A percentile compares a stretch with the other conserved stretches of the same genome.
These are phyloP conservation scores for Drosophila willistoni DNA, from an alignment of 1,140 invertebrate genomes.

Conservation along the genomic window DNA sequence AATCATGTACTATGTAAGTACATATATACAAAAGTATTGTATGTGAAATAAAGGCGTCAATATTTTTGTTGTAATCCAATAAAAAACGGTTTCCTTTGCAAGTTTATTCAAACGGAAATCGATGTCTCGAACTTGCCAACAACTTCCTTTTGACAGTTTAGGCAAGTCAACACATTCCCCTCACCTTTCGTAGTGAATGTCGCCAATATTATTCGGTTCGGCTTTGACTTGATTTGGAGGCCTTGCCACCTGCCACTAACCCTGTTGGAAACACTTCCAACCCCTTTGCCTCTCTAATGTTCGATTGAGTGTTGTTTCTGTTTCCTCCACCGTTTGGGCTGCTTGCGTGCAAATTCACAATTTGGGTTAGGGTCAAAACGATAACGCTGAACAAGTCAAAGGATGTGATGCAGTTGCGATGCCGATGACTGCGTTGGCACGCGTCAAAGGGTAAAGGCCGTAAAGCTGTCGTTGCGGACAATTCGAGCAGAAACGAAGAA, in stretches of 20 bases:
- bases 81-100: not conserved
- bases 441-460: conserved; percentile 68
- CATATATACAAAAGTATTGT: not conserved
- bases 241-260: conserved; percentile 37
- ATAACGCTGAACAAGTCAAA: conserved; percentile 75
- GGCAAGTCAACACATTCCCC: conserved; percentile 41
- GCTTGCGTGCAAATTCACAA: conserved; percentile 73
- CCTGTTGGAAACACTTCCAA: not conserved
- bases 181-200: not conserved
- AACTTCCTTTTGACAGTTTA: conserved; percentile 47
- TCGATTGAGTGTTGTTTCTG: conserved; percentile 12
- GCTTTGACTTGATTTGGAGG: conserved; percentile 67
- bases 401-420: conserved; percentile 50
- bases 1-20: no score
- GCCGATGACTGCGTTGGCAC: conserved; percentile 29
- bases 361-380: conserved; percentile 82
- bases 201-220: conserved; percentile 15
- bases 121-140: conserved; percentile 59
- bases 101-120: conserved; percentile 41
- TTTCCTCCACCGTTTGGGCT: conserved; percentile 1
- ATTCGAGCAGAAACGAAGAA: conserved; percentile 40
- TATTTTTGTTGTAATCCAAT: conserved; percentile 12
- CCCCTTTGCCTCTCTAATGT: not conserved
- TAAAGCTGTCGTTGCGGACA: conserved; percentile 64
- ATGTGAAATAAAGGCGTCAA: conserved; percentile 1